phyloP scores from a whole-genome alignment of 2,888 invertebrate genomes.

The Hecatera dysodea region DNA sequence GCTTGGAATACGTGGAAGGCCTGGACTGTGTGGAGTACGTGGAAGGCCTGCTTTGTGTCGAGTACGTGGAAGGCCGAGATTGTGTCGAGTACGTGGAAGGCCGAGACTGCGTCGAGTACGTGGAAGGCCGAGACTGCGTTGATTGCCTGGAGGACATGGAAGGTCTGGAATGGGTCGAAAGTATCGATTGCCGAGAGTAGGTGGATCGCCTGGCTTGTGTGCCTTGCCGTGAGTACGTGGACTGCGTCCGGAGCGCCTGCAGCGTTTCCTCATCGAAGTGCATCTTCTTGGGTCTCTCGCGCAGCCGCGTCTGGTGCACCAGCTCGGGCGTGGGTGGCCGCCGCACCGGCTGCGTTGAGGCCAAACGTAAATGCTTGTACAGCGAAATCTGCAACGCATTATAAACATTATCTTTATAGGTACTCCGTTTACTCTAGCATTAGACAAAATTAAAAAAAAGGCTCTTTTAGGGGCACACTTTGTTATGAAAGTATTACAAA shows the following conservation, averaged over 20 bases:
- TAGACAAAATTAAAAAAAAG: no score
- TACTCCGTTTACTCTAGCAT: no score
- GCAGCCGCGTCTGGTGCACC: conserved; percentile 82
- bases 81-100: neutral
- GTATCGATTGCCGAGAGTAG: neutral
- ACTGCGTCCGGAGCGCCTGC: neutral
- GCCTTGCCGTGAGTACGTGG: neutral
- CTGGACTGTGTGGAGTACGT: neutral
- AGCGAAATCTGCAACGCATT: conserved; percentile 91
- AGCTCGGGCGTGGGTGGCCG: conserved; percentile 90
- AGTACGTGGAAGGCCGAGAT: neutral
- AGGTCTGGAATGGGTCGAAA: neutral
- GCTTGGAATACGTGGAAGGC: neutral
- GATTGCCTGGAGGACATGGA: neutral
- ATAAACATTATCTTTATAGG: neutral
- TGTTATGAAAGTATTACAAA: no score
- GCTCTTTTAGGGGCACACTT: no score
- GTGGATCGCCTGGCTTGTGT: neutral
- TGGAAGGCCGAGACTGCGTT: neutral
- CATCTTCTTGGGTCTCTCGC: conserved; percentile 35
- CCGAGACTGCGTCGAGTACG: neutral
- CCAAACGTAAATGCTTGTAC: conserved; percentile 92
- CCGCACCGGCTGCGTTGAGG: conserved; percentile 89
- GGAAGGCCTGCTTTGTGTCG: neutral
- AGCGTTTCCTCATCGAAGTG: conserved; percentile 7